Evolutionary conservation across 2,888 invertebrate genomes (phyloP).

Genomic region (Hetaerina titia): DNA sequence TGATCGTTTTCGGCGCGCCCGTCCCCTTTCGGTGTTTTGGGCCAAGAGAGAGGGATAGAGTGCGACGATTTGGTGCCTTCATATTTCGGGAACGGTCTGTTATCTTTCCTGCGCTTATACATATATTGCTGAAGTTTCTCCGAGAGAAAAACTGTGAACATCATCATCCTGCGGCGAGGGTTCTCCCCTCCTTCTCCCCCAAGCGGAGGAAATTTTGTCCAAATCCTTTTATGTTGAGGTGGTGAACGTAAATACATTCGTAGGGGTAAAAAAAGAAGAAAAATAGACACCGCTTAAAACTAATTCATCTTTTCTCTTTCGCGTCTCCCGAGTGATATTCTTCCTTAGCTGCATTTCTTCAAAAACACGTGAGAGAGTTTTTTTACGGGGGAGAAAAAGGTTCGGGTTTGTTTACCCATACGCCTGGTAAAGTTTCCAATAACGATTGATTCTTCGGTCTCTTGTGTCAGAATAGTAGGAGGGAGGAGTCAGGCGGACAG

Average conservation of each 20-base stretch:
- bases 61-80: background rate
- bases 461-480: background rate
- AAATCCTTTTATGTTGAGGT: background rate
- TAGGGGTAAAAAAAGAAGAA: background rate
- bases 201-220: background rate
- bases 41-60: background rate
- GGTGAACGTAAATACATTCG: background rate
- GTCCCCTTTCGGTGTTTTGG: background rate
- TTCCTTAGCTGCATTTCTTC: background rate
- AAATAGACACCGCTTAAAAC: background rate
- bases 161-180: background rate
- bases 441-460: slow-evolving; percentile 1
- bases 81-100: background rate
- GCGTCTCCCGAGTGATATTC: background rate
- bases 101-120: background rate
- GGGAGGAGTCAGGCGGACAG: background rate
- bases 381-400: background rate
- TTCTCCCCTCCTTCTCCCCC: background rate
- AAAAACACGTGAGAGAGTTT: background rate
- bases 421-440: background rate
- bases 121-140: background rate
- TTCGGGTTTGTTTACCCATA: background rate
- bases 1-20: background rate
- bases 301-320: background rate
- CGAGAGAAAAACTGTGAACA: background rate